These are phyloP conservation scores for Sander lucioperca DNA, from an alignment of 2,113 vertebrate genomes.

Conservation along the genomic window DNA sequence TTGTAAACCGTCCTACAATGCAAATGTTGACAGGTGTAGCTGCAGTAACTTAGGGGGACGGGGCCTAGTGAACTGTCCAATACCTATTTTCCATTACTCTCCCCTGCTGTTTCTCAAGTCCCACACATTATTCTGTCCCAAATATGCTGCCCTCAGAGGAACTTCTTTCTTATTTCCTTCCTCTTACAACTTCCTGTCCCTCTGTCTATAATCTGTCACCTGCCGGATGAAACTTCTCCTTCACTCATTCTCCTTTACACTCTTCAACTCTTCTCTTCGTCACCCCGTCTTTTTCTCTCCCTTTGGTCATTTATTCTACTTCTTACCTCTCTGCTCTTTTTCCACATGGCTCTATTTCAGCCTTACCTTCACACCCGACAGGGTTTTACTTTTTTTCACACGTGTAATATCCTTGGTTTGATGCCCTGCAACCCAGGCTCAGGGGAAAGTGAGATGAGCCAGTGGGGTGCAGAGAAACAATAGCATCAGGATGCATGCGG, in stretches of 20 bases:
- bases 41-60: too few relatives aligned
- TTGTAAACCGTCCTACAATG: neutral
- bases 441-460: slow-evolving; percentile 33
- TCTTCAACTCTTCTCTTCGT: slow-evolving; percentile 28
- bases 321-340: slow-evolving; percentile 51
- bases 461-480: slow-evolving; percentile 52
- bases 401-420: slow-evolving; percentile 68
- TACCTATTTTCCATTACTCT: neutral
- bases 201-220: slow-evolving; percentile 47
- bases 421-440: slow-evolving; percentile 25
- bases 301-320: slow-evolving; percentile 38
- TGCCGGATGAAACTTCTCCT: slow-evolving; percentile 41
- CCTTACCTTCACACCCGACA: slow-evolving; percentile 49
- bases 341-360: slow-evolving; percentile 24
- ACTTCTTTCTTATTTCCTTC: slow-evolving; percentile 27
- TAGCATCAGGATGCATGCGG: slow-evolving; percentile 61
- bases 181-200: slow-evolving; percentile 27
- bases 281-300: slow-evolving; percentile 21
- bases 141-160: slow-evolving; percentile 6
- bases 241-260: slow-evolving; percentile 42
- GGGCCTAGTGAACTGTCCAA: neutral
- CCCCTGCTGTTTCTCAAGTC: slow-evolving; percentile 20
- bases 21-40: neutral
- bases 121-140: slow-evolving; percentile 1
- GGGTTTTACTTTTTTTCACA: slow-evolving; percentile 47